Evolutionary conservation across 1,140 invertebrate genomes (phyloP).

Genomic region (Charaxes varanes): DNA sequence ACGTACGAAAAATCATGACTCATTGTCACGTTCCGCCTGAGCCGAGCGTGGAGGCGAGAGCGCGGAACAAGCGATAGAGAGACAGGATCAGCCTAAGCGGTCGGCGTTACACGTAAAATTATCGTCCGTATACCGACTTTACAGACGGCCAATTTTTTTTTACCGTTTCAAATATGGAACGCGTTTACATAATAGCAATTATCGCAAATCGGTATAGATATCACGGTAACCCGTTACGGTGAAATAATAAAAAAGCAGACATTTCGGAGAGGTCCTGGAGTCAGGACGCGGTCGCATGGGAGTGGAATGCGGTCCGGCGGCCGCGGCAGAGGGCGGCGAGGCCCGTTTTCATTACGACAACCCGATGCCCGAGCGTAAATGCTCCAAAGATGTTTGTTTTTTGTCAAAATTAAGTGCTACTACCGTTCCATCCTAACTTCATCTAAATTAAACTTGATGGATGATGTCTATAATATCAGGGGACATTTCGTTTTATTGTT

Average conservation of each 20-base stretch:
- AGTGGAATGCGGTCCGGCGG: constrained; percentile 67
- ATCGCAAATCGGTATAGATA: constrained; percentile 14
- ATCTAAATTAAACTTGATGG: no score
- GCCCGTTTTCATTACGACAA: constrained; percentile 15
- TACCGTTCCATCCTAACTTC: neutral
- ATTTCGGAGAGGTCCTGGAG: constrained; percentile 59
- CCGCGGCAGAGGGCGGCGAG: constrained; percentile 16
- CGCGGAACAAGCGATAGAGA: no score
- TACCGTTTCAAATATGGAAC: neutral
- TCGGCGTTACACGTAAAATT: no score
- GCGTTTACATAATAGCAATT: neutral
- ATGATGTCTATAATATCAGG: no score
- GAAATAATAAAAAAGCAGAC: constrained; percentile 52
- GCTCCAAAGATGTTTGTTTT: neutral
- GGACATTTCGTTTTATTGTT: no score
- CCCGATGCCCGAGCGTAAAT: constrained; percentile 4
- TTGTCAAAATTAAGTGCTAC: neutral
- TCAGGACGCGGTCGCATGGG: constrained; percentile 61
- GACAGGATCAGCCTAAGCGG: no score
- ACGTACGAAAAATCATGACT: no score
- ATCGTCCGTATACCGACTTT: no score
- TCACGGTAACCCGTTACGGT: constrained; percentile 28
- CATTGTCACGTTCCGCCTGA: no score
- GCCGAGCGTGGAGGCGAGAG: no score
- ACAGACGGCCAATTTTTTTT: no score